phyloP scores from a whole-genome alignment of 2,888 invertebrate genomes.

The Eupeodes luniger region DNA sequence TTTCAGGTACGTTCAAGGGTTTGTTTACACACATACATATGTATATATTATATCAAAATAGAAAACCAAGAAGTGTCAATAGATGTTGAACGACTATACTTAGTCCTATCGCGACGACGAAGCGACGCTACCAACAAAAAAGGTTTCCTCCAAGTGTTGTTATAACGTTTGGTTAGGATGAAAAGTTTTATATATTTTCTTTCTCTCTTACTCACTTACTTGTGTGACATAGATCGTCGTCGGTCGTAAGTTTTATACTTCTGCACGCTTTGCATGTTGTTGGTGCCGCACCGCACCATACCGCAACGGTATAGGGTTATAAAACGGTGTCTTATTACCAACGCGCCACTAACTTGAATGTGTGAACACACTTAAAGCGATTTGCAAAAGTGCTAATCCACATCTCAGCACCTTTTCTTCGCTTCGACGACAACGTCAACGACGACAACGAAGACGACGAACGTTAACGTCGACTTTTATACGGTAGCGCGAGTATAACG shows the following conservation, averaged over 20 bases:
- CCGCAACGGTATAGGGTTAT: slow-evolving; percentile 56
- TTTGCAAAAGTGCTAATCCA: slow-evolving; percentile 75
- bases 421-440: slow-evolving; percentile 16
- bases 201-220: neutral
- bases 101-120: neutral
- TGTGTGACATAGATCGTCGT: slow-evolving; percentile 40
- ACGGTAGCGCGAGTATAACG: slow-evolving; percentile 1
- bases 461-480: neutral
- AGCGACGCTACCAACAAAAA: slow-evolving; percentile 24
- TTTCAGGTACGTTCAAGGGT: slow-evolving; percentile 73
- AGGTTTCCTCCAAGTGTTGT: slow-evolving; percentile 44
- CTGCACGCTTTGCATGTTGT: slow-evolving; percentile 20
- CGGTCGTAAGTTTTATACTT: slow-evolving; percentile 25
- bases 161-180: slow-evolving; percentile 39
- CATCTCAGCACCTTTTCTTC: slow-evolving; percentile 70
- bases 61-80: slow-evolving; percentile 68
- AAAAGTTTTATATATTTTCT: slow-evolving; percentile 43
- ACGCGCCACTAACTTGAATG: slow-evolving; percentile 67
- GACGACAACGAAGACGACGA: neutral
- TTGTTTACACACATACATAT: slow-evolving; percentile 21
- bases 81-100: slow-evolving; percentile 32
- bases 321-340: slow-evolving; percentile 63
- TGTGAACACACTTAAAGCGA: slow-evolving; percentile 75
- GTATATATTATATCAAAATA: neutral
- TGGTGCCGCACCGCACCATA: neutral